phyloP scores from a whole-genome alignment of 2,797 vertebrate species.

The Sebastes itinus region DNA sequence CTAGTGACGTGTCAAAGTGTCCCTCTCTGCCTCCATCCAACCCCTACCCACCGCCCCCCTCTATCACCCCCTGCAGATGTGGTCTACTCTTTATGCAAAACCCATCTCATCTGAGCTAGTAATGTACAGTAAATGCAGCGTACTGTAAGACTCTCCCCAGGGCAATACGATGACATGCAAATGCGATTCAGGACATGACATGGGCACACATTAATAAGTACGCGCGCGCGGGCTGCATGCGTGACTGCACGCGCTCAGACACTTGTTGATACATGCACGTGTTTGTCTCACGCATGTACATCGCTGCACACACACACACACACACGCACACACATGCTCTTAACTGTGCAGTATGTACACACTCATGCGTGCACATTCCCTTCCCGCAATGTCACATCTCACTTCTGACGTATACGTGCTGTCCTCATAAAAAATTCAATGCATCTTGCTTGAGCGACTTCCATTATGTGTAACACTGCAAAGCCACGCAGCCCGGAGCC shows the following conservation, averaged over 20 bases:
- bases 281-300: not conserved
- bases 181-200: slow-evolving; percentile 38
- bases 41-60: not conserved
- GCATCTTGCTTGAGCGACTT: slow-evolving; percentile 51
- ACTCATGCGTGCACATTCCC: slow-evolving; percentile 8
- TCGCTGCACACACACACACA: not conserved
- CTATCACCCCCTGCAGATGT: not conserved
- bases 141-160: slow-evolving; percentile 20
- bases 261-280: slow-evolving; percentile 45
- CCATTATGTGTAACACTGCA: slow-evolving; percentile 52
- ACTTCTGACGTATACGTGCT: slow-evolving; percentile 46
- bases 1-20: slow-evolving; percentile 11
- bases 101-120: slow-evolving; percentile 11
- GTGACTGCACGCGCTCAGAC: slow-evolving; percentile 13
- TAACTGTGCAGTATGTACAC: not conserved
- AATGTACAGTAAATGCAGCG: slow-evolving; percentile 60
- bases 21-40: not conserved
- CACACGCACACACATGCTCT: not conserved
- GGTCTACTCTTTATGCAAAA: slow-evolving; percentile 47
- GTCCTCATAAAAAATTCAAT: slow-evolving; percentile 74
- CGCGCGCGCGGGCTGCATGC: not conserved
- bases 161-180: slow-evolving; percentile 42
- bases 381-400: slow-evolving; percentile 37
- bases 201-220: slow-evolving; percentile 5
- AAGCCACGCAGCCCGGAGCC: slow-evolving; percentile 14